Evolutionary conservation across 2,888 invertebrate species (phyloP).

Genomic region (Achlya flavicornis): DNA sequence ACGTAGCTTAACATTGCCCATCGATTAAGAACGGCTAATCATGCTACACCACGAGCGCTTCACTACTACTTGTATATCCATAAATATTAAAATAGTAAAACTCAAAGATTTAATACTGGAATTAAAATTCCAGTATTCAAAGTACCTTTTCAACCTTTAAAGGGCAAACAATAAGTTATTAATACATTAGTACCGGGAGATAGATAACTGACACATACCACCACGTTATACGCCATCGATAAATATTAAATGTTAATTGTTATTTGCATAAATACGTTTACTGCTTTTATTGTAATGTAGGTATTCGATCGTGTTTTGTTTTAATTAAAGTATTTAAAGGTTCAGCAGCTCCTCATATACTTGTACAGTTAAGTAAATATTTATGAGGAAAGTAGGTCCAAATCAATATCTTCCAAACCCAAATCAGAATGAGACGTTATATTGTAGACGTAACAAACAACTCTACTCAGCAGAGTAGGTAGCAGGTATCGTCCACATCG

Average conservation of each 20-base stretch:
- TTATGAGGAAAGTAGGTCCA: no score
- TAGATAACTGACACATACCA: slow-evolving; percentile 1
- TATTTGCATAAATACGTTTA: background rate
- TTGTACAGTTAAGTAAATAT: no score
- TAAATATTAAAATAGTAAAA: background rate
- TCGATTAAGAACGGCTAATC: no score
- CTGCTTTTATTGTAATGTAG: background rate
- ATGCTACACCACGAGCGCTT: no score
- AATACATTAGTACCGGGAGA: background rate
- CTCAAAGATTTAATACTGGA: background rate
- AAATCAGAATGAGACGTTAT: no score
- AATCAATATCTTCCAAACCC: no score
- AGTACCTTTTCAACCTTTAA: slow-evolving; percentile 20
- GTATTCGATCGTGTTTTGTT: background rate
- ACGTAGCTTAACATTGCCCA: no score
- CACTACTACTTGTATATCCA: background rate
- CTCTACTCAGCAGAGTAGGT: no score
- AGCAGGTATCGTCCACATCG: no score
- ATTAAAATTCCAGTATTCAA: background rate
- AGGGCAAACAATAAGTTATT: slow-evolving; percentile 15
- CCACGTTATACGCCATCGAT: background rate
- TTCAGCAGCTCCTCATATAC: no score
- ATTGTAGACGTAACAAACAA: no score
- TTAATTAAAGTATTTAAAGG: background rate
- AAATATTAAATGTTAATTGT: background rate